Conservation (phyloP, 2,888 invertebrate genomes). For the Peribatodes rhomboidaria region DNA sequence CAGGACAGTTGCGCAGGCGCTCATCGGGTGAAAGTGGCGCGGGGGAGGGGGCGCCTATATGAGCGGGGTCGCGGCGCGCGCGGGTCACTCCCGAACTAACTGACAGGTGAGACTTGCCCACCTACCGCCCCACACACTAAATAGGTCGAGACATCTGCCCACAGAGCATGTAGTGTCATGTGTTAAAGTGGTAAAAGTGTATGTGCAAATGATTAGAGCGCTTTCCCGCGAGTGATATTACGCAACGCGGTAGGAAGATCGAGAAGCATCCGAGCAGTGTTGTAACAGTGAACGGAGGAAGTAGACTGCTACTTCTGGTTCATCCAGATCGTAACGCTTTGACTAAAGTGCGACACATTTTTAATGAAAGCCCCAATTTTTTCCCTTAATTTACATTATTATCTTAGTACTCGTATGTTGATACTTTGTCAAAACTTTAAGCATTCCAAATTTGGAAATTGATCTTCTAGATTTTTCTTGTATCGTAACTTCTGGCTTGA, state of each 20-base stretch:
- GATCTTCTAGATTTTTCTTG: too few species aligned
- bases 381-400: too few species aligned
- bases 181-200: conserved; percentile 60
- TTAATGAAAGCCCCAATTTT: background rate
- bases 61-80: conserved; percentile 69
- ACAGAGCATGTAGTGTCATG: conserved; percentile 44
- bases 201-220: conserved; percentile 56
- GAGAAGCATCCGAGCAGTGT: conserved; percentile 34
- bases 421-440: too few species aligned
- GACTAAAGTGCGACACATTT: background rate
- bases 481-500: too few species aligned
- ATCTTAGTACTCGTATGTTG: too few species aligned
- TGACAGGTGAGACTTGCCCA: conserved; percentile 71
- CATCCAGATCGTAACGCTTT: conserved; percentile 3
- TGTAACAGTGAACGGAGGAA: conserved; percentile 39
- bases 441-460: too few species aligned
- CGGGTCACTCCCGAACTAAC: conserved; percentile 73
- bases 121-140: conserved; percentile 24
- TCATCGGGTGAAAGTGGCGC: conserved; percentile 72
- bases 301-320: conserved; percentile 20
- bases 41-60: conserved; percentile 71
- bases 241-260: conserved; percentile 41
- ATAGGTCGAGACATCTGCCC: conserved; percentile 21
- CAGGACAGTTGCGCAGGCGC: conserved; percentile 74
- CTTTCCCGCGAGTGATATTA: conserved; percentile 51